A percentile compares a stretch with the other conserved stretches of the same genome.
Evolutionary conservation across 2,888 invertebrate genomes (phyloP).

Genomic region (Salpingus planirostris): DNA sequence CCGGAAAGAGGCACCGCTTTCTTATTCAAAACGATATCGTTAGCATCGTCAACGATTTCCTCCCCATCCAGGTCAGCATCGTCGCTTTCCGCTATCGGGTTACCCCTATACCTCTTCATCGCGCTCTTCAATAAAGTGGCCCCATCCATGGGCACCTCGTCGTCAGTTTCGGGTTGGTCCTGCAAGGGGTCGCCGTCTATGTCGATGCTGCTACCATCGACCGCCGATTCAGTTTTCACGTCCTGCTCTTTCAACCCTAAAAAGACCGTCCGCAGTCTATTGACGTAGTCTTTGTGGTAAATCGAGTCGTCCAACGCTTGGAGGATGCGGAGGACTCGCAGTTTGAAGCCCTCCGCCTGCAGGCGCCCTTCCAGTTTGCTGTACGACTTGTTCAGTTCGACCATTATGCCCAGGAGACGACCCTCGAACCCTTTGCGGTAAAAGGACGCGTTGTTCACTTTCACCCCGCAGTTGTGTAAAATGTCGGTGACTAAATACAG

Average conservation of each 20-base stretch:
- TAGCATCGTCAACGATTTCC: constrained; percentile 28
- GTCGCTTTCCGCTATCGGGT: constrained; percentile 45
- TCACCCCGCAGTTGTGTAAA: constrained; percentile 92
- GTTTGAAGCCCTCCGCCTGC: constrained; percentile 94
- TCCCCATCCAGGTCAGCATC: constrained; percentile 47
- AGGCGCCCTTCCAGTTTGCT: constrained; percentile 70
- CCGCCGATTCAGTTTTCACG: constrained; percentile 15
- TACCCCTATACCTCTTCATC: constrained; percentile 43
- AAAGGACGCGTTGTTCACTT: constrained; percentile 92
- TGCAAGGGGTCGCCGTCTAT: constrained; percentile 60
- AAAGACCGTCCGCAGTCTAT: constrained; percentile 82
- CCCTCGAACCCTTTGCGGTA: constrained; percentile 84
- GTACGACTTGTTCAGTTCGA: constrained; percentile 61
- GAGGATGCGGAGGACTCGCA: constrained; percentile 79
- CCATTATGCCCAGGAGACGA: constrained; percentile 70
- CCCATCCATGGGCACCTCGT: constrained; percentile 67
- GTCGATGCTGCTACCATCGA: constrained; percentile 47
- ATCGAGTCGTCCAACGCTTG: constrained; percentile 98
- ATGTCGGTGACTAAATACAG: constrained; percentile 95
- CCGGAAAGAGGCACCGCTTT: constrained; percentile 46
- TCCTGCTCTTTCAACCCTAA: constrained; percentile 56
- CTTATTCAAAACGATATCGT: constrained; percentile 24
- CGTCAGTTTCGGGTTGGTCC: constrained; percentile 48
- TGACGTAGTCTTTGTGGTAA: constrained; percentile 87
- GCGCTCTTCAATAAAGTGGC: constrained; percentile 70